These are phyloP conservation scores for Semotilus atromaculatus DNA, from an alignment of 2,797 vertebrate genomes.

Conservation along the genomic window DNA sequence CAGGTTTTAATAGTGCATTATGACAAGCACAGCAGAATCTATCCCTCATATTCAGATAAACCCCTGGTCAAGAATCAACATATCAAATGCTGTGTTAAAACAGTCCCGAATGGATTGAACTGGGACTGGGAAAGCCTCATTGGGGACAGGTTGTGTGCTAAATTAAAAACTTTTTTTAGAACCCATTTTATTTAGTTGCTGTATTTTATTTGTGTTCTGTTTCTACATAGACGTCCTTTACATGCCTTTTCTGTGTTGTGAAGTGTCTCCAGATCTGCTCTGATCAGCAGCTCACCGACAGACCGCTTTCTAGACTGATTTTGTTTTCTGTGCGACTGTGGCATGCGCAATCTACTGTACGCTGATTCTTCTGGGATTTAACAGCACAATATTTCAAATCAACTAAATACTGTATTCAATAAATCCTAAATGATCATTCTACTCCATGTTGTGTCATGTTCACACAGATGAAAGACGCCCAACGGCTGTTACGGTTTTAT, in stretches of 20 bases:
- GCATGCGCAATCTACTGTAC: constrained; percentile 57
- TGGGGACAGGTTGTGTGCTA: neutral
- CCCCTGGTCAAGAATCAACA: neutral
- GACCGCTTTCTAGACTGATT: neutral
- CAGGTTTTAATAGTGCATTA: neutral
- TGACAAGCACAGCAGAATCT: neutral
- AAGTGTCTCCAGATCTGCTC: neutral
- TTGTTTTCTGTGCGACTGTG: constrained; percentile 52
- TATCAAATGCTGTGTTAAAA: neutral
- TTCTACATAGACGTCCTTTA: neutral
- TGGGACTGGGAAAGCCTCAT: neutral
- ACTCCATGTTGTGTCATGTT: neutral
- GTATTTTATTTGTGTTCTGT: neutral
- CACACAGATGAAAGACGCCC: neutral
- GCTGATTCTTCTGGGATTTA: neutral
- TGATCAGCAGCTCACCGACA: neutral
- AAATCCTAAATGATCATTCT: constrained; percentile 34
- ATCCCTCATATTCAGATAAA: neutral
- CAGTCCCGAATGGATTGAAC: neutral
- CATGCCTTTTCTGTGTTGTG: constrained; percentile 5
- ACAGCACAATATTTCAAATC: constrained; percentile 59
- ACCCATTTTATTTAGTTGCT: neutral
- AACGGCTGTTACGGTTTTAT: neutral
- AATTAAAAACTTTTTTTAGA: neutral
- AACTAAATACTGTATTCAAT: constrained; percentile 26